A percentile compares a stretch with the other conserved stretches of the same genome.
Evolutionary conservation across 35 echinoderm and acorn worm genomes (phyloP).

Genomic region (Lytechinus variegatus): DNA sequence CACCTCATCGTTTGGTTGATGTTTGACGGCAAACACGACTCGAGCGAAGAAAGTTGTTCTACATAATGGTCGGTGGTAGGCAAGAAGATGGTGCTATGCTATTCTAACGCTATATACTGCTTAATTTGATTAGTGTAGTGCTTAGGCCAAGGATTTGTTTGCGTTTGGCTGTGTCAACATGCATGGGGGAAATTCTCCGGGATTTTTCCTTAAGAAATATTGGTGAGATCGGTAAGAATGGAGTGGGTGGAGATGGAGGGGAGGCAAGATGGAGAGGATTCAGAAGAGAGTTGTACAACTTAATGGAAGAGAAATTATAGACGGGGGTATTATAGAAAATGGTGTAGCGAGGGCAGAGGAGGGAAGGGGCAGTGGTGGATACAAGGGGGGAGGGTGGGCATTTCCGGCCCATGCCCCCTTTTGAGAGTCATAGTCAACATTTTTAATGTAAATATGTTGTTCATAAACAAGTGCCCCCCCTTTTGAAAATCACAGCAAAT

Average conservation of each 20-base stretch:
- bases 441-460: no score
- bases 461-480: no score
- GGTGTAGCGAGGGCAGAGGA: neutral
- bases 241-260: neutral
- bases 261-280: neutral
- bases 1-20: neutral
- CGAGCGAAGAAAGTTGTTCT: neutral
- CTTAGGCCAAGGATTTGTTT: conserved; percentile 48
- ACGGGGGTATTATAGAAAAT: neutral
- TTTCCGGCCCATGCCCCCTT: no score
- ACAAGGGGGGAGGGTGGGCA: no score
- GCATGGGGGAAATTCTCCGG: neutral
- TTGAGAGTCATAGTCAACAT: no score
- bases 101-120: conserved; percentile 20
- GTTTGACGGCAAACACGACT: conserved; percentile 1
- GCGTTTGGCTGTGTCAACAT: conserved; percentile 35
- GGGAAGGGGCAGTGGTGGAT: neutral
- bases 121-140: conserved; percentile 49
- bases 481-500: no score
- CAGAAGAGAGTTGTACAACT: neutral
- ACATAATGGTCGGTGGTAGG: neutral
- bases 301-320: neutral
- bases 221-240: neutral
- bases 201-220: neutral
- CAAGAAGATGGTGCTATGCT: neutral